Evolutionary conservation across 2,113 vertebrate species (phyloP).

Genomic region (Montifringilla adamsi): DNA sequence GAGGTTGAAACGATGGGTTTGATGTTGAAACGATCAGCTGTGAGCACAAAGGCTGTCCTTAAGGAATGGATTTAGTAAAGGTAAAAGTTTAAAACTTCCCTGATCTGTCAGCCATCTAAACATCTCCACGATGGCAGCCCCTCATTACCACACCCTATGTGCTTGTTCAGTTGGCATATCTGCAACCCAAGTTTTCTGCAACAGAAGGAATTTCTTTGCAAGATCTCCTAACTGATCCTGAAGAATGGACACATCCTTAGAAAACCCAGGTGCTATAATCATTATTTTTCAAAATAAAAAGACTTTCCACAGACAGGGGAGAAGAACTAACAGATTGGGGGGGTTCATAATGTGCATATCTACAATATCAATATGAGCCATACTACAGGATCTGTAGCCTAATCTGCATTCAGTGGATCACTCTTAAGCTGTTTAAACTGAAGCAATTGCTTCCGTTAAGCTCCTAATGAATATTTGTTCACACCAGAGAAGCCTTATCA

Average conservation of each 20-base stretch:
- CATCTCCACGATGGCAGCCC: background rate
- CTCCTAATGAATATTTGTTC: constrained; percentile 25
- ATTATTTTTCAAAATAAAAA: background rate
- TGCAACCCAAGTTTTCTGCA: background rate
- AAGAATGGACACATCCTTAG: background rate
- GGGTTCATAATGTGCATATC: background rate
- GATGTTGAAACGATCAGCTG: background rate
- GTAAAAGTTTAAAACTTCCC: background rate
- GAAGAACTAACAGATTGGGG: background rate
- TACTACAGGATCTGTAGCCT: background rate
- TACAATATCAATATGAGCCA: background rate
- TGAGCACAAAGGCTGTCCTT: background rate
- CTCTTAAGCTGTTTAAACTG: background rate
- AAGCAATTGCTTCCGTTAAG: constrained; percentile 9
- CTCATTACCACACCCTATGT: background rate
- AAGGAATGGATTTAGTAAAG: background rate
- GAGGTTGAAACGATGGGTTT: background rate
- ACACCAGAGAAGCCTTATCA: background rate
- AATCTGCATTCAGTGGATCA: background rate
- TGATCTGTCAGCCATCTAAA: background rate
- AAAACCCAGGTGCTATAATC: background rate
- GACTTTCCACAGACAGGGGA: background rate
- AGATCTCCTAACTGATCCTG: background rate
- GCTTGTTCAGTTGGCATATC: background rate
- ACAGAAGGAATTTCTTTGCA: background rate